Evolutionary conservation across 2,888 invertebrate genomes (phyloP), one percentile per base, ranked within the genome.

Genomic region (Calliphora vomitoria): DNA sequence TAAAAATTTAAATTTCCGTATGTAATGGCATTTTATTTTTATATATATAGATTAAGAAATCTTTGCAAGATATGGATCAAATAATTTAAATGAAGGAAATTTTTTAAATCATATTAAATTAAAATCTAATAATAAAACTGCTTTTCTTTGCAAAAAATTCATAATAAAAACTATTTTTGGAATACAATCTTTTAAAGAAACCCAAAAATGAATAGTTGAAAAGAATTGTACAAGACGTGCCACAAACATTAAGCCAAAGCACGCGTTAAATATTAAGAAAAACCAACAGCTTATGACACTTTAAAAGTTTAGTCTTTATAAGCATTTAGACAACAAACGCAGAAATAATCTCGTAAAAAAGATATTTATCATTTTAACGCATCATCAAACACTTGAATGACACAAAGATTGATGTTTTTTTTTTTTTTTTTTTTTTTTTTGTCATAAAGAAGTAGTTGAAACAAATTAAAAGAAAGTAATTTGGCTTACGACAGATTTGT

Each of bases 381-480:
- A 20, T 71, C 35, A 75, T 18, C 62, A 71, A 55, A 58, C 53
- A 41, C 13, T 55, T 35, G 35, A 66, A 74, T 68, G 38, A 68
- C 74, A 74, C 68, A 38, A 53, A 80, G 50, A 80, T 58, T 68
- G 50, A 75, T 81, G 41, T 64, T 25, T 69, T 41, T 78, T n/a
- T 47, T 47, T 13, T 18, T 10, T 50, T 35, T 47, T 25, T 69
- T 41, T 78, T n/a, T 47, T 47, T 13, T 18, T 10, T 50, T 35
- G 41, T 58, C 11, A 15, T 55, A 15, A 55, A 66, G 38, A 71
- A 62, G 69, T 60, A 47, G 35, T 62, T 3, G 13, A 62, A 62
- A 50, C n/a, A 62, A 44, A 55, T 72, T 25, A 64, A 72, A 72
- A 81, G 41, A 81, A 53, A 72, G 31, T 44, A 55, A 25, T 74